Evolutionary conservation across 92 coral and sea anemone species (phyloP), one percentile per base, ranked within the genome.

Genomic region (Pocillopora grandis): DNA sequence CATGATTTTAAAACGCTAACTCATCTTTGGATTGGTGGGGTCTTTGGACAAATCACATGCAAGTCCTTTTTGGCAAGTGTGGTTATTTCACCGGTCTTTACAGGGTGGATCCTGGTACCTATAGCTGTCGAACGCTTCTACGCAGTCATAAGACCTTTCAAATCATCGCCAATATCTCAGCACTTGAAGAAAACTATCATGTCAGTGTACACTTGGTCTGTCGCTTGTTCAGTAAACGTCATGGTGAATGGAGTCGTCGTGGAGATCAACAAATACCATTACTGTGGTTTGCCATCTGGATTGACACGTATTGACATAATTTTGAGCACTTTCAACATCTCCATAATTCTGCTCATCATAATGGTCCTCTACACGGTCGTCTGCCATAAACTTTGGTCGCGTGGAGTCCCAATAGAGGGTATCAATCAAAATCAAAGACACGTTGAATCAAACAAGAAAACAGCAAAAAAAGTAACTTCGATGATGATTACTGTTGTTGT

Each of bases 1-100:
- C 15, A 12, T 59, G 8, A 59, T 42, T 42, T 42, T 42, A 7
- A 42, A 0, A 42, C 8, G 15, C 14, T 56, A 3, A 42, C 12
- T 1, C 27, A 20, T 11, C n/a, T 14, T 11, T 76, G 79, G 79
- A 58, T 76, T 76, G 79, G 66, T 14, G 79, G 79, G 27, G 48
- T 58, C 7, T 12, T 31, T 27, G 79, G 79, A 12, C 12, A n/a
- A 13, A 17, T 23, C 21, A 66, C 71, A 0, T 66, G 71, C 42
- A 66, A 66, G 71, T 66, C 21, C 7, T 66, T 31, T 21, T 13
- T 66, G 15, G 71, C 35, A 17, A 66, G 12, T 16, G 27, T 66
- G 3, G 42, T 27, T 10, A 66, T 66, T 23, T 37, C 71, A 23
- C 42, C 71, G 12, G 71, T 66, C 27, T 66, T 66, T 66, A 20